These are phyloP conservation scores for Sesia bembeciformis DNA, from an alignment of 2,888 invertebrate genomes.

Conservation along the genomic window DNA sequence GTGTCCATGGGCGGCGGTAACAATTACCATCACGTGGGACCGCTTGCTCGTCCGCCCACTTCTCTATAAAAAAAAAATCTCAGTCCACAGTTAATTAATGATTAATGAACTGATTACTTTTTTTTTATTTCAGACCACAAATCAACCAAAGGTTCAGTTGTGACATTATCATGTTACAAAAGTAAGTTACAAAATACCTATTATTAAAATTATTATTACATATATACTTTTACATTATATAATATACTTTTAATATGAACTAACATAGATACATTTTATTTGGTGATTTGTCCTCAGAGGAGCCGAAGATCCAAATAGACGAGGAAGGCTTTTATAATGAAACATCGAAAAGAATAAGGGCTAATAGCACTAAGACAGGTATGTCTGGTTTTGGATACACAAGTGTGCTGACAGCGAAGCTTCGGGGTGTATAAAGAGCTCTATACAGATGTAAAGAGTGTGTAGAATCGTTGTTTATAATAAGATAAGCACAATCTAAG, in stretches of 20 bases:
- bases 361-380: slow-evolving; percentile 56
- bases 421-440: neutral
- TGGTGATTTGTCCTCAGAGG: slow-evolving; percentile 37
- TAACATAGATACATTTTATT: neutral
- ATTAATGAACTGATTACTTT: neutral
- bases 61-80: no score
- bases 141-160: slow-evolving; percentile 71
- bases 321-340: slow-evolving; percentile 57
- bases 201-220: neutral
- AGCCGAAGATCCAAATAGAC: slow-evolving; percentile 63
- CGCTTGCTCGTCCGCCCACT: no score
- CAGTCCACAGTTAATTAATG: no score
- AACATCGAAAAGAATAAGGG: slow-evolving; percentile 41
- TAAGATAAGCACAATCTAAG: no score
- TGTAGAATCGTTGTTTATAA: no score
- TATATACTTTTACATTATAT: neutral
- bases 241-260: neutral
- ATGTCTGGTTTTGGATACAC: slow-evolving; percentile 2
- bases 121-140: slow-evolving; percentile 70
- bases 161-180: slow-evolving; percentile 75
- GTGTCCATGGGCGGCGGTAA: no score
- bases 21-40: no score
- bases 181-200: slow-evolving; percentile 56
- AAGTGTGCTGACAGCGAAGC: neutral
- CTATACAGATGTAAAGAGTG: no score